Conservation (phyloP, 1,140 invertebrate genomes). For the Tetragnatha versicolor region DNA sequence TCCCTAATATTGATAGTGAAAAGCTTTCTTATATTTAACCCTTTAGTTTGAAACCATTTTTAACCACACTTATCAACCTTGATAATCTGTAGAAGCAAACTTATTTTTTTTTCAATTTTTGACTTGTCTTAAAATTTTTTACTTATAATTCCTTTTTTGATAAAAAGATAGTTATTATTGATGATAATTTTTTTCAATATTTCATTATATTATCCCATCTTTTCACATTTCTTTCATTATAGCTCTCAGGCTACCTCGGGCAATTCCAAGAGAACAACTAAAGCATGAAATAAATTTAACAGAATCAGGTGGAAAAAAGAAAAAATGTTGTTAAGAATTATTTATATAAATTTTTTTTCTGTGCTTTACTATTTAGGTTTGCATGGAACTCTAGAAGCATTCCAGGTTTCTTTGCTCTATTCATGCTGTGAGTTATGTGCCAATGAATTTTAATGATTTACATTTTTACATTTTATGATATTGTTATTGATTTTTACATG, state of each 20-base stretch:
- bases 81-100: background rate
- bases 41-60: background rate
- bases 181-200: background rate
- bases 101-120: background rate
- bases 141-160: background rate
- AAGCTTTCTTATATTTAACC: background rate
- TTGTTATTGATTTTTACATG: background rate
- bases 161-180: background rate
- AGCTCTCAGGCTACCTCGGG: conserved; percentile 31
- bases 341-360: too few relatives aligned
- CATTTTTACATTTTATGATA: background rate
- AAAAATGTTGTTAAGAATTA: conserved; percentile 29
- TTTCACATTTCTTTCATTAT: background rate
- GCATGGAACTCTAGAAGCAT: too few relatives aligned
- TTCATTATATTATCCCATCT: background rate
- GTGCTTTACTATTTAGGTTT: too few relatives aligned
- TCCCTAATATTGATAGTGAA: background rate
- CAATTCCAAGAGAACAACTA: background rate
- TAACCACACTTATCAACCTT: background rate
- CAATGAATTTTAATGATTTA: too few relatives aligned
- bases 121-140: background rate
- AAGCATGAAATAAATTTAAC: conserved; percentile 34
- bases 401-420: too few relatives aligned
- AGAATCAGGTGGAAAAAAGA: conserved; percentile 27
- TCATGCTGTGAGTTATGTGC: too few relatives aligned